Conservation (phyloP, 2,888 invertebrate species). For the Yponomeuta plumbellus region DNA sequence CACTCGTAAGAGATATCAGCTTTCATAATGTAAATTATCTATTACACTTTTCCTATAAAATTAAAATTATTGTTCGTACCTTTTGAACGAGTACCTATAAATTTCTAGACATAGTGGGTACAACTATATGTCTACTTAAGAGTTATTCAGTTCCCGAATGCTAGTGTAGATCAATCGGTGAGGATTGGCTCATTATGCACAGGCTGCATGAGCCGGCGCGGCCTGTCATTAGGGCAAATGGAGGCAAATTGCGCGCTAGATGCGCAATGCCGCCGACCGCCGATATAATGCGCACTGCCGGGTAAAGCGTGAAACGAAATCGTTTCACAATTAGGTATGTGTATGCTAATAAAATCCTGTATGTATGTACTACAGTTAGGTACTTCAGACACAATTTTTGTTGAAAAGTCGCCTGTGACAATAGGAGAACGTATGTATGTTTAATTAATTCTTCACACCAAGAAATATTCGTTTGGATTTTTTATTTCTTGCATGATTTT, state of each 20-base stretch:
- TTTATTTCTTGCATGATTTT: no score
- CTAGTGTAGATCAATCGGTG: slow-evolving; percentile 35
- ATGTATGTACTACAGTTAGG: neutral
- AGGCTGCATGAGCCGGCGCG: slow-evolving; percentile 52
- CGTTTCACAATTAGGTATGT: slow-evolving; percentile 34
- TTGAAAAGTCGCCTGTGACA: no score
- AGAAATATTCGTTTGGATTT: no score
- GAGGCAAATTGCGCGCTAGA: slow-evolving; percentile 73
- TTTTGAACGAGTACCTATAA: no score
- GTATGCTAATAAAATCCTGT: slow-evolving; percentile 48
- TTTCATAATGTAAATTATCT: no score
- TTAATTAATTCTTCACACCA: no score
- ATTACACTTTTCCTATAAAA: no score
- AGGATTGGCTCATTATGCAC: slow-evolving; percentile 68
- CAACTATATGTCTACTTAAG: neutral
- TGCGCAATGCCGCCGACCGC: slow-evolving; percentile 46
- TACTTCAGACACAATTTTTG: no score
- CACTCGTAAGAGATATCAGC: no score
- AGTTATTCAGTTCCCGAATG: neutral
- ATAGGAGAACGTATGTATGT: no score
- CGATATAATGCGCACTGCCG: slow-evolving; percentile 50
- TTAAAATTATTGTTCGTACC: no score
- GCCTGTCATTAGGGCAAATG: slow-evolving; percentile 73
- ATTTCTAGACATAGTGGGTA: neutral
- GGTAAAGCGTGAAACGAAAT: slow-evolving; percentile 55